A percentile compares a stretch with the other conserved stretches of the same genome.
Evolutionary conservation across 1,140 invertebrate species (phyloP).

Genomic region (Listronotus bonariensis): DNA sequence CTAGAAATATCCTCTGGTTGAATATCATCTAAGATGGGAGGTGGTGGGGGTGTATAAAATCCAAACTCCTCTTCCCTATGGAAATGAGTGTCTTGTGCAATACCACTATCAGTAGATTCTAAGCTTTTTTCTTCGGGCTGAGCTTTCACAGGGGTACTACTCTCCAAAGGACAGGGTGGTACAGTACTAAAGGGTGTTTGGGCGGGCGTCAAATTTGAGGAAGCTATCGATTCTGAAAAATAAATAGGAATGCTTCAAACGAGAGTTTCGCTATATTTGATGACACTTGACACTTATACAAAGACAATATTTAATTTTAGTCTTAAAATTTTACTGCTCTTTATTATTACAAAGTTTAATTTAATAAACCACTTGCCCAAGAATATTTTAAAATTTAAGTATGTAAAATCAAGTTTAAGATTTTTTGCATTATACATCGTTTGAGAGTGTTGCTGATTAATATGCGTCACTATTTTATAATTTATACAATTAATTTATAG

Average conservation of each 20-base stretch:
- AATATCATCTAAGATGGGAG: constrained; percentile 24
- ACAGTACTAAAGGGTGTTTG: constrained; percentile 27
- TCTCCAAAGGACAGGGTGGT: constrained; percentile 5
- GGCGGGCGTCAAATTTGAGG: constrained; percentile 23
- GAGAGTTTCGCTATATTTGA: not conserved
- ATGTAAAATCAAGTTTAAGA: too few species aligned
- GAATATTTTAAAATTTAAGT: too few species aligned
- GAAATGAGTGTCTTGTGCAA: constrained; percentile 25
- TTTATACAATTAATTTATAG: too few species aligned
- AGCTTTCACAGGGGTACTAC: not conserved
- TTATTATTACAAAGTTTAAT: too few species aligned
- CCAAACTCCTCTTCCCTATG: constrained; percentile 11
- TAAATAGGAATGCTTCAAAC: constrained; percentile 7
- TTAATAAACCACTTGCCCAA: too few species aligned
- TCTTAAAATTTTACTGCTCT: too few species aligned
- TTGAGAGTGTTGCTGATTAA: too few species aligned
- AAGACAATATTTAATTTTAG: too few species aligned
- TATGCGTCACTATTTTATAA: too few species aligned
- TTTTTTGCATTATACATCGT: too few species aligned
- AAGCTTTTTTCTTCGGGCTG: constrained; percentile 31
- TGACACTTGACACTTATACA: not conserved
- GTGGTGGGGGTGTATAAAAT: constrained; percentile 29
- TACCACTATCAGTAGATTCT: constrained; percentile 40
- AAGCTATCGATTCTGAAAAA: constrained; percentile 41
- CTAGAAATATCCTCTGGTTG: not conserved